Conservation (phyloP, 2,113 vertebrate genomes). For the Cathartes aura region DNA sequence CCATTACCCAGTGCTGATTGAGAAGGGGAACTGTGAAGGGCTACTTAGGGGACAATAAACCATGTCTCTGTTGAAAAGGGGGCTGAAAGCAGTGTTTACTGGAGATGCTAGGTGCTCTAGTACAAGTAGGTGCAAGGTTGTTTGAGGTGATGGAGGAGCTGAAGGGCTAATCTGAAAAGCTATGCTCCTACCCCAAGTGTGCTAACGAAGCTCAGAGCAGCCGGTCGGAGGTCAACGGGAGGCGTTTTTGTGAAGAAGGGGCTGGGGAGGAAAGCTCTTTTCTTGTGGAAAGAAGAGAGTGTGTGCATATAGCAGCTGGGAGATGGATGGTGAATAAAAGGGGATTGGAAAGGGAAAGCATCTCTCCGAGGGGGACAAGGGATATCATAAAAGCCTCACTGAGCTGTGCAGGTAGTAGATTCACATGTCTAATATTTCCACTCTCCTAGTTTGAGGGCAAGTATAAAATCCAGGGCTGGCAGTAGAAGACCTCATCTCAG, state of each 20-base stretch:
- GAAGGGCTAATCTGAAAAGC: neutral
- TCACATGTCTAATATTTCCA: neutral
- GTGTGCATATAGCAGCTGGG: neutral
- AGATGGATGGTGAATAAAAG: conserved; percentile 15
- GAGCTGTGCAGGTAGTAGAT: conserved; percentile 40
- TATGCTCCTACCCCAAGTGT: neutral
- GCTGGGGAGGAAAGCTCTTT: neutral
- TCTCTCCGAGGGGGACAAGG: neutral
- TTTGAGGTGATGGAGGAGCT: neutral
- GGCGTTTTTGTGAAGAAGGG: neutral
- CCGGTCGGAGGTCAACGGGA: neutral
- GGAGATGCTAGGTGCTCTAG: neutral
- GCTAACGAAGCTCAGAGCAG: neutral
- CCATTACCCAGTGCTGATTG: conserved; percentile 66
- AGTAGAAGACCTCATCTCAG: neutral
- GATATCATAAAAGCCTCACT: conserved; percentile 35
- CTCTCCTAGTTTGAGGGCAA: neutral
- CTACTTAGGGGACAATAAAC: conserved; percentile 61
- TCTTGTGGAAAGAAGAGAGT: neutral
- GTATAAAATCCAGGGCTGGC: neutral
- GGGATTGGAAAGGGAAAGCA: conserved; percentile 33
- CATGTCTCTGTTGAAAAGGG: conserved; percentile 48
- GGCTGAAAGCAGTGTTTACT: neutral
- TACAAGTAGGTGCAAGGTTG: neutral
- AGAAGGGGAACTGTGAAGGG: conserved; percentile 52